Evolutionary conservation across 2,113 vertebrate species (phyloP).

Genomic region (Oriolus oriolus): DNA sequence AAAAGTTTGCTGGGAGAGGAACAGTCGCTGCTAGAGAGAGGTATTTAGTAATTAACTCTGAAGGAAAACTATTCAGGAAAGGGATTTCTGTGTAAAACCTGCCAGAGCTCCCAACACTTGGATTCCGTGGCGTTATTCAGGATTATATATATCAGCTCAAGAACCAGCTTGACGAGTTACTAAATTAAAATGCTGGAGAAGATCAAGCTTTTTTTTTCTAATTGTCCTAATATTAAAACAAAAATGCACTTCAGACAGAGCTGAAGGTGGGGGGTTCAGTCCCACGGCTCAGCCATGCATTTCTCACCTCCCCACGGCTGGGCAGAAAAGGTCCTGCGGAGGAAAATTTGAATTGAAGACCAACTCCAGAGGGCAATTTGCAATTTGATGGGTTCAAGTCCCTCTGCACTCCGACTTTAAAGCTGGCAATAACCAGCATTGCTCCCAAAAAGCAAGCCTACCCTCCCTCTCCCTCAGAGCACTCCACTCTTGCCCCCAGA

Average conservation of each 20-base stretch:
- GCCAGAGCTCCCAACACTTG: not conserved
- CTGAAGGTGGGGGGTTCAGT: not conserved
- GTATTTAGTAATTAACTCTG: constrained; percentile 20
- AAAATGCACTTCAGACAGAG: not conserved
- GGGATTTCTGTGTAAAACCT: not conserved
- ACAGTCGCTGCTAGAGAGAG: not conserved
- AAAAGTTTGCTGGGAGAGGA: not conserved
- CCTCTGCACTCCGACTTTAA: not conserved
- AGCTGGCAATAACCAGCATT: not conserved
- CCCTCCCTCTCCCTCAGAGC: not conserved
- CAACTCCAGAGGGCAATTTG: not conserved
- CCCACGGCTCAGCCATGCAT: fast-evolving
- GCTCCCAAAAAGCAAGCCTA: not conserved
- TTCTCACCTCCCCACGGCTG: not conserved
- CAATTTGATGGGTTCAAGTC: not conserved
- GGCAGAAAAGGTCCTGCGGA: fast-evolving
- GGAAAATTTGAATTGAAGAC: not conserved
- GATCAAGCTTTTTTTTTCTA: not conserved
- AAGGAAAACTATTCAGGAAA: not conserved
- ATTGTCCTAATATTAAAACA: not conserved
- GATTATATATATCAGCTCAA: not conserved
- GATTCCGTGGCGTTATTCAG: not conserved
- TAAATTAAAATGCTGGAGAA: not conserved
- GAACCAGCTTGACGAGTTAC: not conserved
- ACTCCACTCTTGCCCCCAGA: no score